phyloP scores from a whole-genome alignment of 2,797 vertebrate species.

The Miopithecus talapoin region DNA sequence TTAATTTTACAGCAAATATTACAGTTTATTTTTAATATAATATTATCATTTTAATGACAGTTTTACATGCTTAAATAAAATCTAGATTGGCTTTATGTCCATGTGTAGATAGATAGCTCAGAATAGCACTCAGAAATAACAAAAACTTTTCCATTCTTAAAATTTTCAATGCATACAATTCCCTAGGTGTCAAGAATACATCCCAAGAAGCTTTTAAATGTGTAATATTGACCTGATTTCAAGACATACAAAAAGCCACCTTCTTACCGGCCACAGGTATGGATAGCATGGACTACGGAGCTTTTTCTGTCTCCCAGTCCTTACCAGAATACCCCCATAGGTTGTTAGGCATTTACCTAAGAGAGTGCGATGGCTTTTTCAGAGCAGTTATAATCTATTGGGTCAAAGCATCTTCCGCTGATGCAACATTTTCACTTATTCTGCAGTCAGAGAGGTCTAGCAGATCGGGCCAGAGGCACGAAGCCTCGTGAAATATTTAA shows the following conservation, averaged over 20 bases:
- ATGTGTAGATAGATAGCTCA: neutral
- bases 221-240: neutral
- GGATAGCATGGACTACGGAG: accelerated
- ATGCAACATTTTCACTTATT: neutral
- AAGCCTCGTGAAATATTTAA: conserved; percentile 60
- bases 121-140: neutral
- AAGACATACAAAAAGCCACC: neutral
- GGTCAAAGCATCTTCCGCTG: conserved; percentile 39
- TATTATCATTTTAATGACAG: neutral
- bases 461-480: neutral
- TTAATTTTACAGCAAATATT: neutral
- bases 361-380: neutral
- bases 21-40: neutral
- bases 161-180: neutral
- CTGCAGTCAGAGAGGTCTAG: neutral
- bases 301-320: neutral
- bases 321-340: neutral
- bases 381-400: conserved; percentile 6
- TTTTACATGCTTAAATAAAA: neutral
- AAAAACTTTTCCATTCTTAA: neutral
- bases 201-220: neutral
- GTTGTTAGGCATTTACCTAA: neutral
- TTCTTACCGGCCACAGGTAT: neutral
- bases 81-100: neutral
- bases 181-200: neutral